These are phyloP conservation scores for Antedon mediterranea DNA, from an alignment of 53 echinoderm and acorn worm genomes.

Conservation along the genomic window DNA sequence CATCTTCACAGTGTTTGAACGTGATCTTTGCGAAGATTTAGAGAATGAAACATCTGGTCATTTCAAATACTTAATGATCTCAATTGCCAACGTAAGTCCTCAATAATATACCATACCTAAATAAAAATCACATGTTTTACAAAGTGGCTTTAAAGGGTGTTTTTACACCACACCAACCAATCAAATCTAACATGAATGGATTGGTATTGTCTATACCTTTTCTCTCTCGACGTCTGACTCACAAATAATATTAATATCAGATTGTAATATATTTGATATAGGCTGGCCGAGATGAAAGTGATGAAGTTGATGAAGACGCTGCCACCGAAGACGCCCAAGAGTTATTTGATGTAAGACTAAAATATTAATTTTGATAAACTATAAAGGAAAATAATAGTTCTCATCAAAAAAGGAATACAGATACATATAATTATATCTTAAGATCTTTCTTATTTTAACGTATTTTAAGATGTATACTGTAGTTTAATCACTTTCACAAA, in stretches of 20 bases:
- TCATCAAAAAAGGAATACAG: too few relatives aligned
- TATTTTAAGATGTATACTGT: too few relatives aligned
- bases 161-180: neutral
- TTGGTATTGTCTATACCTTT: neutral
- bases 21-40: constrained; percentile 55
- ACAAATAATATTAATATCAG: neutral
- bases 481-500: too few relatives aligned
- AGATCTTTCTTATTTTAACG: too few relatives aligned
- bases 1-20: constrained; percentile 28
- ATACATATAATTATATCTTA: too few relatives aligned
- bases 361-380: too few relatives aligned
- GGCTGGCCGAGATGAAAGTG: constrained; percentile 59
- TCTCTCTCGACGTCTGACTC: too few relatives aligned
- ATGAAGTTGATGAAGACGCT: constrained; percentile 66
- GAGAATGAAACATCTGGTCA: constrained; percentile 64
- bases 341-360: constrained; percentile 53
- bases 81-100: constrained; percentile 57
- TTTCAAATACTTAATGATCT: constrained; percentile 61
- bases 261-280: neutral
- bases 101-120: too few relatives aligned
- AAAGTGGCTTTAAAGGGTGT: too few relatives aligned
- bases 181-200: too few relatives aligned
- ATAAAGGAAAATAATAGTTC: too few relatives aligned
- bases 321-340: constrained; percentile 62
- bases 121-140: too few relatives aligned